Base-by-base conservation (phyloP, 1,140 invertebrate species). In the Lanistes nyassanus region DNA sequence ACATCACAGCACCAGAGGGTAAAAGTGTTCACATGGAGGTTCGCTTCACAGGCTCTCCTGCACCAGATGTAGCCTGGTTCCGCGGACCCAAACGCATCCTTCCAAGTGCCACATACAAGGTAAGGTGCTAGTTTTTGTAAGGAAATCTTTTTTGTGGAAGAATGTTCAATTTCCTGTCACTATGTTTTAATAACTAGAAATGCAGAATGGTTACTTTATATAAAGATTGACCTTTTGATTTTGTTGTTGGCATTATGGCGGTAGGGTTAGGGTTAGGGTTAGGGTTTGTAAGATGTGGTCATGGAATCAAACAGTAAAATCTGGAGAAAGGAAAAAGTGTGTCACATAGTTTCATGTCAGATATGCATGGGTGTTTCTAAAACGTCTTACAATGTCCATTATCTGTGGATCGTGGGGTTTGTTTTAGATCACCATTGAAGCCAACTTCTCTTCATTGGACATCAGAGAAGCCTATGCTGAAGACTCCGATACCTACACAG, bases 401-500 rank as follows among this genome's bases (percentile, higher is more conserved):
- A n/a, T 71, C 5, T 47, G 9, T 47, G 42, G 2, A 47, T 47
- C 42, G 9, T 47, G 23, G 70, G 53, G 19, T 73, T 76, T 53
- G 58, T 79, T 82, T 29, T 76, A 89, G 87, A 86, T 89, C 36
- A 81, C 83, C 39, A 85, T 86, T 31, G 84, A 85, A 51, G 71
- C 79, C 3, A 88, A 85, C 56, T 82, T 80, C 66, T 86, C 86
- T 16, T 79, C 95, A 4, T 89, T 99, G 29, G 94, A 98, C 31
- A 98, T 99, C 79, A 93, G 94, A 70, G 97, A 99, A 91, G 96
- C 98, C 0, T 98, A 97, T 89, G 96, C 97, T 0, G 97, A 99
- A 91, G 98, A 99, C 89, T 95, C 97, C 3, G 98, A 97, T 3
- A 94, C 94, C 62, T 99, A 98, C 88, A 98, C 97, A 0, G 98